phyloP scores from a whole-genome alignment of 2,797 vertebrate genomes.

The Limnodromus scolopaceus region DNA sequence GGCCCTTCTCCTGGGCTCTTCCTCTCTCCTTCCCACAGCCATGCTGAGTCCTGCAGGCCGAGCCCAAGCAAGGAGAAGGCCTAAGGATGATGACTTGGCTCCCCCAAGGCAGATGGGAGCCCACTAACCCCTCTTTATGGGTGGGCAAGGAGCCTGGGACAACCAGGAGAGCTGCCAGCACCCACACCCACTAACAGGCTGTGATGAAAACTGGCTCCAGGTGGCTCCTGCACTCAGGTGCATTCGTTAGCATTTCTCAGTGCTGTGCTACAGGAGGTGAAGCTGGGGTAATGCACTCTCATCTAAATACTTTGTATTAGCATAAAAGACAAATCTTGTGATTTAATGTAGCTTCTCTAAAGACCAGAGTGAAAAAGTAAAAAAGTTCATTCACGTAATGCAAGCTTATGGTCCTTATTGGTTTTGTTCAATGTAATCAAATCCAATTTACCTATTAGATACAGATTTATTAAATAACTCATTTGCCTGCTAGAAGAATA shows the following conservation, averaged over 20 bases:
- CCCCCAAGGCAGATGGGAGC: accelerated
- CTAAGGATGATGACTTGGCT: accelerated
- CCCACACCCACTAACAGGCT: neutral
- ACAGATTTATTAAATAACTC: neutral
- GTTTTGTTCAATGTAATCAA: neutral
- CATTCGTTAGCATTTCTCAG: accelerated
- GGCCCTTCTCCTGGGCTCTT: accelerated
- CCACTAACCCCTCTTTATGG: accelerated
- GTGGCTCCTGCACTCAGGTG: neutral
- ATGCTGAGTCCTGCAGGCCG: accelerated
- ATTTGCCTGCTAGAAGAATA: neutral
- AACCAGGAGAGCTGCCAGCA: neutral
- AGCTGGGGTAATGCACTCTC: neutral
- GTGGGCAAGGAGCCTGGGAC: neutral
- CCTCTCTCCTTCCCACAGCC: accelerated
- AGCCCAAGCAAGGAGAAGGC: neutral
- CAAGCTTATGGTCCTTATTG: neutral
- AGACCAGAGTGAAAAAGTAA: neutral
- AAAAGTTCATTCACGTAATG: neutral
- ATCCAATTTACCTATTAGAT: neutral
- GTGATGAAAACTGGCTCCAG: neutral
- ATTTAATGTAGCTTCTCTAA: neutral
- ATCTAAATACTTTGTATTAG: neutral
- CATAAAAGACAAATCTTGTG: neutral
- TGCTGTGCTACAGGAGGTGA: accelerated